phyloP scores from a whole-genome alignment of 2,797 vertebrate species.

The Psittacula echo region DNA sequence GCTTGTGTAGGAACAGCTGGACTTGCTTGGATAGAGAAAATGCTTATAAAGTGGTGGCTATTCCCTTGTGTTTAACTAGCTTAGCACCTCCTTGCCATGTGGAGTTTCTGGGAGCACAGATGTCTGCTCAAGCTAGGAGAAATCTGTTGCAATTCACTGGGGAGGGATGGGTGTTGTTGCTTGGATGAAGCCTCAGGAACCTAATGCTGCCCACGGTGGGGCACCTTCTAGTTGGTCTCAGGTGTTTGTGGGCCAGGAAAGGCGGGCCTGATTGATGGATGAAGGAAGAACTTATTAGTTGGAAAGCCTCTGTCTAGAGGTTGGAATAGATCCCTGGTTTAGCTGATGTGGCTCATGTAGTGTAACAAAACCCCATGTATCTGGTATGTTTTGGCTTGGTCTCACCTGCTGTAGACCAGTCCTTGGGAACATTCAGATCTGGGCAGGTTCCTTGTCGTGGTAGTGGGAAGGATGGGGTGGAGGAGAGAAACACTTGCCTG shows the following conservation, averaged over 20 bases:
- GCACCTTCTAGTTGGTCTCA: background rate
- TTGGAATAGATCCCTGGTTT: background rate
- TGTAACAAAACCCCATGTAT: background rate
- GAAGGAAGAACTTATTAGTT: background rate
- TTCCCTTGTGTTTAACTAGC: background rate
- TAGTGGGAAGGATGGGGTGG: background rate
- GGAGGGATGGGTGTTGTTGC: background rate
- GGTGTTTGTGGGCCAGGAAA: background rate
- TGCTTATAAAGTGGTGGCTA: background rate
- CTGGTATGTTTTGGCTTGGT: background rate
- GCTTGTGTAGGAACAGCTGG: background rate
- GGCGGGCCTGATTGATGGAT: background rate
- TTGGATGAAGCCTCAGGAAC: background rate
- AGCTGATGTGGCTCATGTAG: background rate
- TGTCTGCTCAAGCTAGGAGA: slow-evolving; percentile 27
- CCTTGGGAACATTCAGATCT: background rate
- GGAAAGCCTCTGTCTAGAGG: background rate
- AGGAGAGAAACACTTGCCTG: background rate
- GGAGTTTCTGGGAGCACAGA: slow-evolving; percentile 10
- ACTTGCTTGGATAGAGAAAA: background rate
- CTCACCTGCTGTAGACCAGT: background rate
- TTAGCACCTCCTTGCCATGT: background rate
- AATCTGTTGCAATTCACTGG: background rate
- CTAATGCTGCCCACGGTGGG: background rate
- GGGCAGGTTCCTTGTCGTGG: background rate